A percentile compares a stretch with the other conserved stretches of the same genome.
These are phyloP conservation scores for Halcyon badia DNA, from an alignment of 2,797 vertebrate genomes.

Conservation along the genomic window DNA sequence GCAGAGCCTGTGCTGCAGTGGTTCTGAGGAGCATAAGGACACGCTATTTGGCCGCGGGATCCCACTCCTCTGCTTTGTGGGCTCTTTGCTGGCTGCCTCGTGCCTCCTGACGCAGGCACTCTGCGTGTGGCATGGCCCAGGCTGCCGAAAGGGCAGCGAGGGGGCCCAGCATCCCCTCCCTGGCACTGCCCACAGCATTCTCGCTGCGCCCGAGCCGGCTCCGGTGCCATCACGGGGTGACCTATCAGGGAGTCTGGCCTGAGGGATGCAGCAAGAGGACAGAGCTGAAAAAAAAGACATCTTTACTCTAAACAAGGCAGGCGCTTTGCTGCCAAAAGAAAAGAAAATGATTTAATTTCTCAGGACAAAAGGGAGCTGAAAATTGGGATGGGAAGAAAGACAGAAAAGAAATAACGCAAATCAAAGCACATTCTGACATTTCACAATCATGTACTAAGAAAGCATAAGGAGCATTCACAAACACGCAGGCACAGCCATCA, in stretches of 20 bases:
- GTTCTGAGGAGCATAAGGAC: neutral
- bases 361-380: conserved; percentile 40
- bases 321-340: conserved; percentile 13
- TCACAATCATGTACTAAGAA: conserved; percentile 16
- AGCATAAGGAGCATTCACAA: neutral
- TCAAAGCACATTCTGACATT: conserved; percentile 33
- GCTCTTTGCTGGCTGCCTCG: conserved; percentile 24
- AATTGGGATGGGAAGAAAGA: conserved; percentile 36
- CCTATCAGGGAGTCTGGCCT: neutral
- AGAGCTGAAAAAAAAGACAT: neutral
- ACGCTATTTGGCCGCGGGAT: neutral
- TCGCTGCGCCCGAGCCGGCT: rapidly evolving
- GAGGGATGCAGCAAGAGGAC: neutral
- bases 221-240: neutral
- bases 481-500: neutral
- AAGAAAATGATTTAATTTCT: conserved; percentile 33
- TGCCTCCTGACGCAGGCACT: neutral
- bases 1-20: neutral
- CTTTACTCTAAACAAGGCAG: neutral
- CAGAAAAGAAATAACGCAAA: conserved; percentile 41
- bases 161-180: neutral
- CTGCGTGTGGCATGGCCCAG: neutral
- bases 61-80: neutral
- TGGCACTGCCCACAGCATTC: neutral
- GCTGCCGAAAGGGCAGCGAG: rapidly evolving